Conservation (phyloP, 2,113 vertebrate species). For the Colinus virginianus region DNA sequence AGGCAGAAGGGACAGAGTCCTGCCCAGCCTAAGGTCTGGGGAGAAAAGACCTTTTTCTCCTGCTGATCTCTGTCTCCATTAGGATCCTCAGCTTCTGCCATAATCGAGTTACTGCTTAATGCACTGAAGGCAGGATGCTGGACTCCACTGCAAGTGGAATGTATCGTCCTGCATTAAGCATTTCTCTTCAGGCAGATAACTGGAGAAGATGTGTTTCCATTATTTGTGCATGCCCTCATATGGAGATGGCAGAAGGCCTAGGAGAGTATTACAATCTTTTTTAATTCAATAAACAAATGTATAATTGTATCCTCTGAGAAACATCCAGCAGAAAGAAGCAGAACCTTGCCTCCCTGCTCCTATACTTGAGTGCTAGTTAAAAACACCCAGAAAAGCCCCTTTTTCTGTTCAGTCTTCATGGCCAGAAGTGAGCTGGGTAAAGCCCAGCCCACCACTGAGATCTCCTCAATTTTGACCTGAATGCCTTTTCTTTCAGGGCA, state of each 20-base stretch:
- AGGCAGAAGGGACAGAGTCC: neutral
- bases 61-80: neutral
- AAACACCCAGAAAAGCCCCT: neutral
- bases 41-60: neutral
- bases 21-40: neutral
- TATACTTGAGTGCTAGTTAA: neutral
- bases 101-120: conserved; percentile 35
- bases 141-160: conserved; percentile 16
- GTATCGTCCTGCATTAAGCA: neutral
- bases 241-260: conserved; percentile 15
- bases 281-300: conserved; percentile 31
- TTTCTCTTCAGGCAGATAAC: conserved; percentile 38
- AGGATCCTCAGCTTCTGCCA: neutral
- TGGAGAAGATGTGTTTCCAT: conserved; percentile 24
- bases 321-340: neutral
- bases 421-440: neutral
- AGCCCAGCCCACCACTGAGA: neutral
- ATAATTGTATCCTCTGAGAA: conserved; percentile 20
- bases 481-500: neutral
- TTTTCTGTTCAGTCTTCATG: neutral
- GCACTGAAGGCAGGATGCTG: neutral
- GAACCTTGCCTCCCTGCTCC: neutral
- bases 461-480: neutral
- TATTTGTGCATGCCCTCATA: conserved; percentile 1
- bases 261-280: conserved; percentile 19